Percentiles rank a stretch among this genome's conserved stretches.
These are phyloP conservation scores for Enteromius fasciolatus DNA, from an alignment of 2,797 vertebrate genomes.

Conservation along the genomic window DNA sequence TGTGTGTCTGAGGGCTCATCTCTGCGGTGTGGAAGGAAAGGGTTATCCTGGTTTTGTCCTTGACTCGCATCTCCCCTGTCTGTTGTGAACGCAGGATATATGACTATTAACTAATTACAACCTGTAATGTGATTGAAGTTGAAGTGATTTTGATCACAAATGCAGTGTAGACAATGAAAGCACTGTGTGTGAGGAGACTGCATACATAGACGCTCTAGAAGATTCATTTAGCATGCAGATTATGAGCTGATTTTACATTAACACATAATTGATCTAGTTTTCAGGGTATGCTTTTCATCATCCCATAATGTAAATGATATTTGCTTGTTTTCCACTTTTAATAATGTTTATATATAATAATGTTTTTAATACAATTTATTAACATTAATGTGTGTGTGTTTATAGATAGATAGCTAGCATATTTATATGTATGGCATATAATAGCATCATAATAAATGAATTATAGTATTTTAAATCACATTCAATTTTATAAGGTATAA, in stretches of 20 bases:
- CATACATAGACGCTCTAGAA: constrained; percentile 46
- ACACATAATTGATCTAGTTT: not conserved
- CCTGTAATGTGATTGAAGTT: constrained; percentile 76
- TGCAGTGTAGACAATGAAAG: constrained; percentile 66
- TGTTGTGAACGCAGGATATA: constrained; percentile 80
- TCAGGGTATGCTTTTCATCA: not conserved
- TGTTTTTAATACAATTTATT: not conserved
- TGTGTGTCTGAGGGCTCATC: constrained; percentile 63
- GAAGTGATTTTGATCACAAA: constrained; percentile 73
- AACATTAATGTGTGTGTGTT: not conserved
- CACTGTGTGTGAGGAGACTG: constrained; percentile 64
- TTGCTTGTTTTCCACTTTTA: not conserved
- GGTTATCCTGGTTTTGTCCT: constrained; percentile 64
- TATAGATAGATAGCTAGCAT: not conserved
- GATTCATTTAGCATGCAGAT: constrained; percentile 24
- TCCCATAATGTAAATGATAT: not conserved
- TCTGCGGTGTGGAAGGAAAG: constrained; percentile 19
- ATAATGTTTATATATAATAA: not conserved
- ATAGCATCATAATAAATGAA: not conserved
- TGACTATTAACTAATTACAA: constrained; percentile 77
- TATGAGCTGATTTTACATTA: not conserved
- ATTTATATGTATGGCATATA: not conserved
- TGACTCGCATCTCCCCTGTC: constrained; percentile 70
- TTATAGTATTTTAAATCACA: not conserved
- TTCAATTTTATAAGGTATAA: not conserved